Percentiles rank a stretch among this genome's conserved stretches.
These are phyloP conservation scores for Pocillopora damicornis DNA, from an alignment of 64 coral and sea anemone species.

Conservation along the genomic window DNA sequence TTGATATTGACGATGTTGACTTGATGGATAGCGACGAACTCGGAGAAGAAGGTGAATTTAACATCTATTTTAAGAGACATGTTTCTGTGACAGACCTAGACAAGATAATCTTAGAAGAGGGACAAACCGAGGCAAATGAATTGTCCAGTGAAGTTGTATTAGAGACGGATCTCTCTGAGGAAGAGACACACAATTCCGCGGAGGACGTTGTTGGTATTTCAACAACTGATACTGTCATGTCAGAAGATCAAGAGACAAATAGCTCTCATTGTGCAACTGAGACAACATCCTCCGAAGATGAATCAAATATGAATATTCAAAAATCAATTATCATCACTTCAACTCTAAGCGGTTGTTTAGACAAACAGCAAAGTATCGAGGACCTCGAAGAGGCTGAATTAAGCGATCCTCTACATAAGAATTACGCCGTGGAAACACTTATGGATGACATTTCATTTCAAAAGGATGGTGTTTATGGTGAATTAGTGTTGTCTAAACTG, in stretches of 20 bases:
- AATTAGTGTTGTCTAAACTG: slow-evolving; percentile 28
- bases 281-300: background rate
- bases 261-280: background rate
- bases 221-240: background rate
- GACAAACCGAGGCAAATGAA: background rate
- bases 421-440: slow-evolving; percentile 26
- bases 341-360: slow-evolving; percentile 25
- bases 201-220: background rate
- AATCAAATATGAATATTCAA: slow-evolving; percentile 8
- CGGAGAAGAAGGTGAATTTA: slow-evolving; percentile 66
- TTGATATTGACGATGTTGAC: slow-evolving; percentile 82
- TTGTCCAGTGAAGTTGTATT: background rate
- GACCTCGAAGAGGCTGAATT: background rate
- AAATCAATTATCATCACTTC: slow-evolving; percentile 9
- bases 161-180: background rate
- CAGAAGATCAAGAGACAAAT: background rate
- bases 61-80: slow-evolving; percentile 74
- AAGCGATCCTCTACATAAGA: background rate
- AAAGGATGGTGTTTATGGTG: slow-evolving; percentile 42
- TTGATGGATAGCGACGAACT: slow-evolving; percentile 61
- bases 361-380: background rate
- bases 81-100: slow-evolving; percentile 87
- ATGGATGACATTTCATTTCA: slow-evolving; percentile 23
- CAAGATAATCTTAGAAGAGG: slow-evolving; percentile 56
- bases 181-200: background rate